phyloP scores from a whole-genome alignment of 2,797 vertebrate species.

The Selene dorsalis region DNA sequence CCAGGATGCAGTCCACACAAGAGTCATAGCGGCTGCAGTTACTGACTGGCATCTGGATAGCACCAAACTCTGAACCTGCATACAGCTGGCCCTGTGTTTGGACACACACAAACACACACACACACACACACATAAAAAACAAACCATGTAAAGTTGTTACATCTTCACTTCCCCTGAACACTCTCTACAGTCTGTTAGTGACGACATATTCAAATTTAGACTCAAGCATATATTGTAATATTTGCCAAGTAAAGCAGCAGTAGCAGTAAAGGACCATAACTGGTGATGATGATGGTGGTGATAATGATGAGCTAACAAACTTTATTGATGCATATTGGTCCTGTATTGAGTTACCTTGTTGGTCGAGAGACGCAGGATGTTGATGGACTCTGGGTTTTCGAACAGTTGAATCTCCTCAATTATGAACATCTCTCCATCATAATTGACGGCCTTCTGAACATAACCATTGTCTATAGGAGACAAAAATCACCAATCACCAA shows the following conservation, averaged over 20 bases:
- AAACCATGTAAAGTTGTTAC: not conserved
- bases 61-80: constrained; percentile 79
- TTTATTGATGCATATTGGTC: accelerated
- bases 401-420: constrained; percentile 87
- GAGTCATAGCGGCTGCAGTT: constrained; percentile 76
- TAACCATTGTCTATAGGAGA: constrained; percentile 82
- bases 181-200: not conserved
- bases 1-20: constrained; percentile 85
- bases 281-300: not conserved
- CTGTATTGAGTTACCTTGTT: constrained; percentile 71
- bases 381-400: constrained; percentile 71
- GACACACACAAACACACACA: constrained; percentile 29
- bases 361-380: constrained; percentile 80
- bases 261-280: not conserved
- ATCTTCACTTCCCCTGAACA: constrained; percentile 10
- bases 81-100: constrained; percentile 80
- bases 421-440: constrained; percentile 83
- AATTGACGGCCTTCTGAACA: constrained; percentile 86
- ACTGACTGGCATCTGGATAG: constrained; percentile 82
- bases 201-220: constrained; percentile 25
- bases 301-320: constrained; percentile 6
- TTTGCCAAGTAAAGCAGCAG: constrained; percentile 5
- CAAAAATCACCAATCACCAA: not conserved
- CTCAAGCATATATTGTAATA: not conserved
- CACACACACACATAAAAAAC: not conserved